Base-by-base conservation (phyloP, 2,888 invertebrate genomes). In the Heteropelma amictum region DNA sequence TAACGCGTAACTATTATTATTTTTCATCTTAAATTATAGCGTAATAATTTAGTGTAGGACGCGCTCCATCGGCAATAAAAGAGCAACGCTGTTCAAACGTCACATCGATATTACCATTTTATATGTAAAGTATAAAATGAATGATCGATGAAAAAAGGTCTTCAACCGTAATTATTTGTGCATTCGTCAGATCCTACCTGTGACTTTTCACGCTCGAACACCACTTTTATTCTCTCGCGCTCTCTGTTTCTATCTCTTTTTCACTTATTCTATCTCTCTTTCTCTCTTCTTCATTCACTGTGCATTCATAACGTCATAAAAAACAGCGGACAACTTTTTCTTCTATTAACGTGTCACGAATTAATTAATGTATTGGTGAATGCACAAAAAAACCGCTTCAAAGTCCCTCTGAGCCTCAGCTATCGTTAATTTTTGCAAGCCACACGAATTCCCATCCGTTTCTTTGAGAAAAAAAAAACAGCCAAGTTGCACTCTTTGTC, bases 21-120 rank as follows among this genome's bases (percentile, higher is more conserved):
- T 8, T 12, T 63, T 26, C n/a, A 23, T 58, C 56, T 17, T 49
- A 8, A 49, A 54, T 54, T 4, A 35, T 70, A 74, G 68, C 51
- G 61, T 54, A 56, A 74, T 75, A 64, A 63, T 77, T n/a, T 76
- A 76, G 79, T 77, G 77, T 83, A 82, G 80, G 77, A 81, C 79
- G 81, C 80, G 82, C 80, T 81, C 78, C 80, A 78, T 83, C 80
- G 81, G 83, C 80, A 81, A 81, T 85, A 80, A 79, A 80, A 82
- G 79, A 84, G 80, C 81, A 83, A 80, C 80, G 85, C 84, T 85
- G 80, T 79, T 65, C 45, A 21, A 47, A 64, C 35, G 49, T 60
- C 38, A 71, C 67, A 56, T 54, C 45, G 61, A 61, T 56, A 40
- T 45, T 40, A 40, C 14, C 65, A 47, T 38, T 63, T 58, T 38